Evolutionary conservation across 2,888 invertebrate genomes (phyloP), one percentile per base, ranked within the genome.

Genomic region (Diploptera punctata): DNA sequence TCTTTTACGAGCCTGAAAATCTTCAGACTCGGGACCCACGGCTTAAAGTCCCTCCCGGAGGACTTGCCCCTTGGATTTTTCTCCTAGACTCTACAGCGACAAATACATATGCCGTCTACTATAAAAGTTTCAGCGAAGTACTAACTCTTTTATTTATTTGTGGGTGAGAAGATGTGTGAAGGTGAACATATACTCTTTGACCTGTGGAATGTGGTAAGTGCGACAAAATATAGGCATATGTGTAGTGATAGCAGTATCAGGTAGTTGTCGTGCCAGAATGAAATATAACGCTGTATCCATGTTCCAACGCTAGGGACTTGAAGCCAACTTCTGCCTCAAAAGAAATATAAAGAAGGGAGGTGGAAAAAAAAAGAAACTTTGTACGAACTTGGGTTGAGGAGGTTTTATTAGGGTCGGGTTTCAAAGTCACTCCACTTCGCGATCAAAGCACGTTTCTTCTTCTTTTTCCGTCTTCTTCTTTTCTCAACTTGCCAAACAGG

Each of bases 281-380:
- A 47, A 47, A 47, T 47, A 47, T 47, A 19, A 47, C 47, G 18
- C 47, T 21, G 16, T 52, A 24, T 10, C 52, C 52, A 5, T n/a
- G n/a, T n/a, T n/a, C n/a, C n/a, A n/a, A n/a, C n/a, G n/a, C 52
- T 24, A 21, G 52, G 24, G 52, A 52, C 5, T 21, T 13, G 21
- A 3, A 10, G 7, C 21, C 9, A 52, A 52, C 24, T 52, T 49
- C 49, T 49, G n/a, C 19, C 21, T 52, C 19, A 3, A 52, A 52
- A 52, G 52, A 24, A 52, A 52, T 52, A 52, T 52, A 52, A 52
- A 52, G 52, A 5, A 52, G 52, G n/a, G n/a, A n/a, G n/a, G n/a
- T n/a, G n/a, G n/a, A n/a, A n/a, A n/a, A 21, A 24, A 13, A 49
- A 18, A 52, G 24, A 52, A 52, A 52, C 24, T 52, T 52, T 52